These are phyloP conservation scores for Festucalex cinctus DNA, from an alignment of 2,113 vertebrate genomes.

Conservation along the genomic window DNA sequence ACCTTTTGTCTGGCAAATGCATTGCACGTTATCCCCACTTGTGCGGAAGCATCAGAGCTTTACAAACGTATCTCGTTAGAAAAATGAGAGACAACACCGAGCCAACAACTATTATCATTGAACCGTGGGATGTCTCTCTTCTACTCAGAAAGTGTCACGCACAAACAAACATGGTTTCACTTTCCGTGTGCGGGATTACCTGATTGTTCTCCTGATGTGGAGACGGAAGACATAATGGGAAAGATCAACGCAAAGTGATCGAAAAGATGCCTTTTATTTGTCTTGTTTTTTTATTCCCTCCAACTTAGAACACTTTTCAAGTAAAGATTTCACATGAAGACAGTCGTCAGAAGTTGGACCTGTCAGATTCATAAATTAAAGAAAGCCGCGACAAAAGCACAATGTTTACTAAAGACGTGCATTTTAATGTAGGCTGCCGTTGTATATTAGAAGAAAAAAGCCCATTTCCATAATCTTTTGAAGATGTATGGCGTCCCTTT, in stretches of 20 bases:
- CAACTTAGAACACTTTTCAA: neutral
- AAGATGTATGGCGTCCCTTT: constrained; percentile 42
- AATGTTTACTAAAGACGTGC: constrained; percentile 27
- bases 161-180: constrained; percentile 32
- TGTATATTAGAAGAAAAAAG: constrained; percentile 23
- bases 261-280: constrained; percentile 7
- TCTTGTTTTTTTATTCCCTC: neutral
- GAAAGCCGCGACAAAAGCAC: constrained; percentile 8
- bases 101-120: constrained; percentile 39
- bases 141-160: constrained; percentile 17
- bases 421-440: constrained; percentile 34
- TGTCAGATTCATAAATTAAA: neutral
- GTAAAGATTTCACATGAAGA: neutral
- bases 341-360: neutral
- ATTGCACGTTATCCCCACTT: constrained; percentile 42
- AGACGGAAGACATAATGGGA: constrained; percentile 18
- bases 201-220: constrained; percentile 8
- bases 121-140: constrained; percentile 34
- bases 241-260: constrained; percentile 1
- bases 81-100: constrained; percentile 48
- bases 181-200: constrained; percentile 19
- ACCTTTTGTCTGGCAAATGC: constrained; percentile 24
- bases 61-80: constrained; percentile 43
- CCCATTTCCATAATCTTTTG: constrained; percentile 40
- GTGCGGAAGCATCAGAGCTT: constrained; percentile 45